These are phyloP conservation scores for Oncorhynchus mykiss DNA, from an alignment of 2,113 vertebrate genomes.

Conservation along the genomic window DNA sequence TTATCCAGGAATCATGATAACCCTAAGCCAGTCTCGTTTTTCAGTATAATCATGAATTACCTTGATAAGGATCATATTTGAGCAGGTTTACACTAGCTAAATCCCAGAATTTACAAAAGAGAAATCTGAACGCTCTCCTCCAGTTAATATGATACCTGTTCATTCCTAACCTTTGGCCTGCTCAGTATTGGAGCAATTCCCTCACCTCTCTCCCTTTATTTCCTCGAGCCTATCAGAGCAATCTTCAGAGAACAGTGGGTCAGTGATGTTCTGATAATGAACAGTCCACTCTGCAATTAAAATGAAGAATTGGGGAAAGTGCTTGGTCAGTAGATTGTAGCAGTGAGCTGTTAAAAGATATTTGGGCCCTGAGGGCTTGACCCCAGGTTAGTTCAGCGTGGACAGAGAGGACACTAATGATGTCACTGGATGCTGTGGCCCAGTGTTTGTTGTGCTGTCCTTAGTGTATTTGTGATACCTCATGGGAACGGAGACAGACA, in stretches of 20 bases:
- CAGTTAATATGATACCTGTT: not conserved
- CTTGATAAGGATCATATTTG: not conserved
- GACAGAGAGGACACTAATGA: constrained; percentile 25
- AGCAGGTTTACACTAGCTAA: not conserved
- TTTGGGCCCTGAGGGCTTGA: constrained; percentile 24
- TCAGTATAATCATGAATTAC: not conserved
- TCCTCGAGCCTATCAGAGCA: constrained; percentile 57
- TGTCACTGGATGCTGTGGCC: constrained; percentile 21
- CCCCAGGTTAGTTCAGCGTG: constrained; percentile 17
- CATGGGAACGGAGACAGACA: not conserved
- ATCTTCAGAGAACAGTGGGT: constrained; percentile 69
- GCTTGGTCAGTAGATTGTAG: constrained; percentile 51
- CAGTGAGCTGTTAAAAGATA: constrained; percentile 36
- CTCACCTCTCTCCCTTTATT: constrained; percentile 47
- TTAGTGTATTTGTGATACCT: not conserved
- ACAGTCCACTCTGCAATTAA: constrained; percentile 74
- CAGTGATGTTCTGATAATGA: constrained; percentile 71
- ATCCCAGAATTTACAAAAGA: not conserved
- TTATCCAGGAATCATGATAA: not conserved
- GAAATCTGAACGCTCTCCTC: not conserved
- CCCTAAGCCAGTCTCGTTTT: not conserved
- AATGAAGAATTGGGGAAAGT: constrained; percentile 62
- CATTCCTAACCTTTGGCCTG: constrained; percentile 6
- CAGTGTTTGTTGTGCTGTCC: constrained; percentile 14
- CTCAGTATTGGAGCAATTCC: constrained; percentile 31